Percentiles rank a stretch among this genome's conserved stretches.
These are phyloP conservation scores for Casuarius casuarius DNA, from an alignment of 2,113 vertebrate genomes.

Conservation along the genomic window DNA sequence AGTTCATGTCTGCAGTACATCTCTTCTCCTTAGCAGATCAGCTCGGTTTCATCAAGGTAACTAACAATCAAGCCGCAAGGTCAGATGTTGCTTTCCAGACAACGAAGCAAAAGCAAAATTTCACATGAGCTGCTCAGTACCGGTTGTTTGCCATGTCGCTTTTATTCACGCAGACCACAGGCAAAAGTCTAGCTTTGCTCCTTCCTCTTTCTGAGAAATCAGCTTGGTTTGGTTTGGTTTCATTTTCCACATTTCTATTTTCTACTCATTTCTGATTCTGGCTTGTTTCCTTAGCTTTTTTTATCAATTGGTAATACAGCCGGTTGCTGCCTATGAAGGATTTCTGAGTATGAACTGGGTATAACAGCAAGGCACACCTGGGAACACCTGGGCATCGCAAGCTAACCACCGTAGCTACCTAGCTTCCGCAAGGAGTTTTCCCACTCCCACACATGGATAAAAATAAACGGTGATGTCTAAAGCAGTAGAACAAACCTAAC, in stretches of 20 bases:
- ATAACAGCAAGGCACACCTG: neutral
- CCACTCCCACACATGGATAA: neutral
- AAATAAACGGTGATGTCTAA: neutral
- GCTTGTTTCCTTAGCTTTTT: neutral
- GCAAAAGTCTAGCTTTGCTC: neutral
- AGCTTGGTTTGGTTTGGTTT: neutral
- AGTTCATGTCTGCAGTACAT: neutral
- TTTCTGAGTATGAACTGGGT: rapidly evolving
- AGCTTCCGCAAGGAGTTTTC: neutral
- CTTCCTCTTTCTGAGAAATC: neutral
- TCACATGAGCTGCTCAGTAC: neutral
- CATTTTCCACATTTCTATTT: rapidly evolving
- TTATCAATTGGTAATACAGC: neutral
- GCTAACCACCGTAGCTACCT: neutral
- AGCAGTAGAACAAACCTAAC: neutral
- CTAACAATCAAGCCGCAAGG: neutral
- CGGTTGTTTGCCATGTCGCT: neutral
- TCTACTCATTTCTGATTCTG: neutral
- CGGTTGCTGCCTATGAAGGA: neutral
- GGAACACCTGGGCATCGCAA: neutral
- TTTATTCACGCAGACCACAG: neutral
- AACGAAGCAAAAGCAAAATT: neutral
- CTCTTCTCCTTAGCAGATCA: neutral
- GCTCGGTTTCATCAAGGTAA: neutral
- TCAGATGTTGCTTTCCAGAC: neutral